Conservation (phyloP, 2,797 vertebrate species). For the Chelmon rostratus region DNA sequence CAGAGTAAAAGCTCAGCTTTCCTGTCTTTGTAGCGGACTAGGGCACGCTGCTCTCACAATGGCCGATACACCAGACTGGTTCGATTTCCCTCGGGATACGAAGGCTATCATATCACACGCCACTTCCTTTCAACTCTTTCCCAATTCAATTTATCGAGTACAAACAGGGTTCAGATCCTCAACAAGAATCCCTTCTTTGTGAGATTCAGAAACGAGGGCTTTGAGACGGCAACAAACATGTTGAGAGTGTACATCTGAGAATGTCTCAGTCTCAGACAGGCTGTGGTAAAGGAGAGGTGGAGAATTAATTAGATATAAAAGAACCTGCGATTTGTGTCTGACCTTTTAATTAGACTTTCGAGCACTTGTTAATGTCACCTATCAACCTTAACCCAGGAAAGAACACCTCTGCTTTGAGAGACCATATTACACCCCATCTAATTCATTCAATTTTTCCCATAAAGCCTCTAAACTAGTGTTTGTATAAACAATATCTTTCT, state of each 20-base stretch:
- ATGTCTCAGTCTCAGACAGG: constrained; percentile 24
- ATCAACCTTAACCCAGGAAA: constrained; percentile 4
- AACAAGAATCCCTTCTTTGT: constrained; percentile 41
- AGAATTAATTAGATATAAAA: constrained; percentile 45
- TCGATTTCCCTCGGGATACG: constrained; percentile 73
- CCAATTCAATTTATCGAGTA: constrained; percentile 68
- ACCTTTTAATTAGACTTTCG: constrained; percentile 41
- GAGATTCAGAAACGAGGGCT: constrained; percentile 41
- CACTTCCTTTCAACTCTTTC: constrained; percentile 73
- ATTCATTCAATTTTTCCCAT: neutral
- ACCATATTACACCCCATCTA: neutral
- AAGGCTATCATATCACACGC: constrained; percentile 70
- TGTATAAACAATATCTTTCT: neutral
- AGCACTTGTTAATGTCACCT: constrained; percentile 14
- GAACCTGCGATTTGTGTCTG: constrained; percentile 14
- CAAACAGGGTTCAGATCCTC: constrained; percentile 62
- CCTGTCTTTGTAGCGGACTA: constrained; percentile 58
- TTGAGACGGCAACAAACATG: constrained; percentile 43
- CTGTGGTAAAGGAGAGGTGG: neutral
- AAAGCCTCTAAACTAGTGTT: neutral
- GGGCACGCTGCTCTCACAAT: constrained; percentile 55
- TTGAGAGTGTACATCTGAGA: constrained; percentile 22
- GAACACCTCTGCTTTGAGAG: neutral
- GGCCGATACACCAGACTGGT: constrained; percentile 47
- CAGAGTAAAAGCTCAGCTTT: constrained; percentile 66